phyloP scores from a whole-genome alignment of 2,113 vertebrate species.

The Gnathonemus longibarbis region DNA sequence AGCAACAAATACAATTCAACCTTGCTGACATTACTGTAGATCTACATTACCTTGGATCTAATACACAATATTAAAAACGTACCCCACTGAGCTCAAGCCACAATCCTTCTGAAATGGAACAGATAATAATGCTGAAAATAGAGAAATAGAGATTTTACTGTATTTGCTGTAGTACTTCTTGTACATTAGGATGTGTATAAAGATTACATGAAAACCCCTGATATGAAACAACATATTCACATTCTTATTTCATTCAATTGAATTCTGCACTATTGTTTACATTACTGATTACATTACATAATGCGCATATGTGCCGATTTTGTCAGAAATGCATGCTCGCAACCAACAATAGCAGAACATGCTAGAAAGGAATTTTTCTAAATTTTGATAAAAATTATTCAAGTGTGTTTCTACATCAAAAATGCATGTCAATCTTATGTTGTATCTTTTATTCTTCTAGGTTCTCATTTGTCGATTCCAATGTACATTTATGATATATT shows the following conservation, averaged over 20 bases:
- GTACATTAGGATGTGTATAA: neutral
- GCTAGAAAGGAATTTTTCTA: neutral
- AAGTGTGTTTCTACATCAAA: neutral
- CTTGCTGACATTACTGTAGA: neutral
- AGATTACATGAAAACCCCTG: neutral
- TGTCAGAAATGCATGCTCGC: neutral
- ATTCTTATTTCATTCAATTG: neutral
- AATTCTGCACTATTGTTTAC: neutral
- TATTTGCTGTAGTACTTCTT: neutral
- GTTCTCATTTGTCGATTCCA: neutral
- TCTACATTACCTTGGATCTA: neutral
- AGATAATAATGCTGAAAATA: neutral
- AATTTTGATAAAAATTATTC: too few relatives aligned
- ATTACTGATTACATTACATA: neutral
- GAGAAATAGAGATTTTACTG: neutral
- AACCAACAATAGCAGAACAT: neutral
- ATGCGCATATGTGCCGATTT: neutral
- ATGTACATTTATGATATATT: neutral
- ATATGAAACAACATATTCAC: neutral
- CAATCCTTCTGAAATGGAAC: neutral
- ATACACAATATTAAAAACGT: neutral
- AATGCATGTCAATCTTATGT: neutral
- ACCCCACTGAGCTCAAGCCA: neutral
- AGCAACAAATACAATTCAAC: neutral
- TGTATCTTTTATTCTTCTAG: neutral